Evolutionary conservation across 2,797 vertebrate species (phyloP).

Genomic region (Enteromius thamalakanensis): DNA sequence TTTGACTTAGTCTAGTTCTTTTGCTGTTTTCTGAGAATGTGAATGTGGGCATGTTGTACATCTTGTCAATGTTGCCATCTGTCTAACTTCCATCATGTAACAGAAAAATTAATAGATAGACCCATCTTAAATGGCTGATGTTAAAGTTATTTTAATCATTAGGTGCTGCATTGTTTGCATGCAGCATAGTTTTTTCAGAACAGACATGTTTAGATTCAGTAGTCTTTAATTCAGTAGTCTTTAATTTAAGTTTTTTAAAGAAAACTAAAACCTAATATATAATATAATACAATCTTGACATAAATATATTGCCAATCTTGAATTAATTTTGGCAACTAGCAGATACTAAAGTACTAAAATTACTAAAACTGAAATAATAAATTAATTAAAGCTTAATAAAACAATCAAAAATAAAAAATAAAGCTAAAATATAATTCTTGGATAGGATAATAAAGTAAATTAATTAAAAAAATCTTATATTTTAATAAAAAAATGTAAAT

Average conservation of each 20-base stretch:
- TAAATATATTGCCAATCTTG: no score
- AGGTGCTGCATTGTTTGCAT: neutral
- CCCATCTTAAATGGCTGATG: neutral
- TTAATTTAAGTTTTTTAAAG: neutral
- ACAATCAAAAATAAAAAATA: no score
- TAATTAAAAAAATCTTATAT: no score
- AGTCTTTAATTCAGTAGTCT: neutral
- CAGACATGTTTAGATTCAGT: neutral
- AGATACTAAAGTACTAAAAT: neutral
- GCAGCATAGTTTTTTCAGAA: neutral
- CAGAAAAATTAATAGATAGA: neutral
- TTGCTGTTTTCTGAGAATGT: neutral
- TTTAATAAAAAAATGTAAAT: no score
- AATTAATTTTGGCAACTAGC: neutral
- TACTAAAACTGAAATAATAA: neutral
- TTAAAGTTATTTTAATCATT: neutral
- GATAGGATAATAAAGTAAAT: no score
- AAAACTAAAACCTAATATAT: neutral
- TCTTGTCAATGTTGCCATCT: neutral
- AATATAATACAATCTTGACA: no score
- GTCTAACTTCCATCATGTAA: neutral
- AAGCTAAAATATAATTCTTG: no score
- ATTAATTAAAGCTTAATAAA: neutral
- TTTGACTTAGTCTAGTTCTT: neutral
- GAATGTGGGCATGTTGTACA: neutral